Base-by-base conservation (phyloP, 1,140 invertebrate genomes). In the Drosophila miranda region DNA sequence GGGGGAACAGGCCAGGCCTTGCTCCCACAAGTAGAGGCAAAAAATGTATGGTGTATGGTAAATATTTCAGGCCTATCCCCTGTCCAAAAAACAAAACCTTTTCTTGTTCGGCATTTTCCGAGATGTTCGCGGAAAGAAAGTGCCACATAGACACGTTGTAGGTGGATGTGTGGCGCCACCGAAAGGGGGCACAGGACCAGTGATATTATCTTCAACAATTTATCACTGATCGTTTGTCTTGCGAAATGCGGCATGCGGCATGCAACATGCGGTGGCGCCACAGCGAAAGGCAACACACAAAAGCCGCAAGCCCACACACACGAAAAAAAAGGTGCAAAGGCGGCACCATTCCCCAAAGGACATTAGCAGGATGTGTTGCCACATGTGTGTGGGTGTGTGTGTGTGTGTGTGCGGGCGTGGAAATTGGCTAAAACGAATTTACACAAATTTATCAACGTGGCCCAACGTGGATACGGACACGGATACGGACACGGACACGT, bases 371-470 rank as follows among this genome's bases (percentile, higher is more conserved):
- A 38, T 38, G 34, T 62, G 59, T 54, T 58, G 45, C 50, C 45
- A 21, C 7, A 49, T 63, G 45, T 48, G 48, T 59, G 53, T 44
- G 44, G 55, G 30, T 63, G 38, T 41, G 34, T 53, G 45, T 51
- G 42, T 43, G 48, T 70, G 55, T 61, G 34, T 45, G 57, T 56
- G 49, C 68, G 67, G 69, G 75, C 62, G 68, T 75, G 69, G 81
- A 86, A 86, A 86, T 86, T 86, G 81, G 82, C 74, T 86, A 81
- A 86, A 86, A 86, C 78, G 81, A 84, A 86, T 87, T 86, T 86
- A 86, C 82, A 86, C 82, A 86, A 86, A 86, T 86, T 86, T 86
- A 87, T 86, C 81, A 86, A 87, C 78, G 74, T 87, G 77, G 16
- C 16, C 16, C 16, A 16, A 16, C 1, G 1, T 1, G 16, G 16